phyloP scores from a whole-genome alignment of 1,140 invertebrate genomes.

The Cyphomyrmex costatus region DNA sequence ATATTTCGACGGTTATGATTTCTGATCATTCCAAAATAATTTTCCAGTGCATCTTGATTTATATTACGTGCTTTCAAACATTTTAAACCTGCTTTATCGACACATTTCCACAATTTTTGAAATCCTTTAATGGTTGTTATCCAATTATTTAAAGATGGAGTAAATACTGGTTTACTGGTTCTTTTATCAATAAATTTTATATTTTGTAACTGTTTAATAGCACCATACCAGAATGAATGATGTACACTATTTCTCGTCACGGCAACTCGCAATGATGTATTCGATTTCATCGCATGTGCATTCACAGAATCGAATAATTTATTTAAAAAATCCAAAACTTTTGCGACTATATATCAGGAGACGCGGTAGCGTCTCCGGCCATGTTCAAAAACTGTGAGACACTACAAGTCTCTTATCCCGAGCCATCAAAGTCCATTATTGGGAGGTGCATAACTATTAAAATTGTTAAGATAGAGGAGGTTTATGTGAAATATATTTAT shows the following conservation, averaged over 20 bases:
- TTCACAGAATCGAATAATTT: too few species aligned
- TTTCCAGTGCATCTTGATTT: background rate
- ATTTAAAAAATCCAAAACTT: too few species aligned
- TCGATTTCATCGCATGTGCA: too few species aligned
- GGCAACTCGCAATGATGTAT: background rate
- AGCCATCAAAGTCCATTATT: too few species aligned
- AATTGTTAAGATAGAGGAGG: too few species aligned
- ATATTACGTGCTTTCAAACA: background rate
- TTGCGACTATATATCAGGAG: too few species aligned
- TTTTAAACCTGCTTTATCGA: background rate
- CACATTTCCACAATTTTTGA: background rate
- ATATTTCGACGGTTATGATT: background rate
- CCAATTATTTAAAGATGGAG: conserved; percentile 13
- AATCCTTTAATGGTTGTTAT: background rate
- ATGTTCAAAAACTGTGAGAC: too few species aligned
- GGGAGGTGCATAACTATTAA: too few species aligned
- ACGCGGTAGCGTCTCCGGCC: too few species aligned
- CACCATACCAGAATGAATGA: background rate
- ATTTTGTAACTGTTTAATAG: background rate
- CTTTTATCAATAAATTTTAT: background rate
- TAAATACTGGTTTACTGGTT: background rate
- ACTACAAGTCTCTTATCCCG: too few species aligned
- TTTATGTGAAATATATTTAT: too few species aligned
- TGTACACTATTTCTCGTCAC: background rate
- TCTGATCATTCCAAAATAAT: conserved; percentile 4